Evolutionary conservation across 37 sponge, comb jelly and placozoan genomes (phyloP).

Genomic region (Amphimedon queenslandica): DNA sequence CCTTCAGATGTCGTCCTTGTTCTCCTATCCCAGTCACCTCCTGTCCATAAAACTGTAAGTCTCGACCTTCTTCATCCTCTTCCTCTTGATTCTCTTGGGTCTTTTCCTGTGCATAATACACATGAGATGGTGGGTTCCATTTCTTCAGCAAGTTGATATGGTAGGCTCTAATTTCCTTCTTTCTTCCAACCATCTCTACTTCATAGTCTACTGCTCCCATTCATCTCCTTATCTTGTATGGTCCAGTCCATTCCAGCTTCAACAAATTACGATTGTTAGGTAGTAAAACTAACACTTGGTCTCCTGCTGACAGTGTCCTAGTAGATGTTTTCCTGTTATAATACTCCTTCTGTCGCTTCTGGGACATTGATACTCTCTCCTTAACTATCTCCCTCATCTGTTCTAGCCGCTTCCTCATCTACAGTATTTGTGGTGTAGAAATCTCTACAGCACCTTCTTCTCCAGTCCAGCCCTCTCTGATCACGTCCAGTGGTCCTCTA

Average conservation of each 20-base stretch:
- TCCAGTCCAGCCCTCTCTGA: constrained; percentile 11
- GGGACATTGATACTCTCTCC: background rate
- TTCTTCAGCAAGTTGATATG: constrained; percentile 27
- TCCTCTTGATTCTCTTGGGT: no score
- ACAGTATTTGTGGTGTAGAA: background rate
- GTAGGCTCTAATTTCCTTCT: background rate
- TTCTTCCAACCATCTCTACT: constrained; percentile 1
- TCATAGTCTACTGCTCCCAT: constrained; percentile 40
- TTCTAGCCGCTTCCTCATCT: background rate
- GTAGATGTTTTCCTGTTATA: background rate
- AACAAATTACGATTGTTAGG: background rate
- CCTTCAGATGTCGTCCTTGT: no score
- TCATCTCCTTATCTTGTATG: constrained; percentile 1
- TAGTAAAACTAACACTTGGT: constrained; percentile 10
- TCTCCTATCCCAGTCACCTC: no score
- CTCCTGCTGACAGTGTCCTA: background rate
- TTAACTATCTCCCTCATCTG: background rate
- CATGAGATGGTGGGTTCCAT: no score
- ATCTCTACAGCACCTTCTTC: background rate
- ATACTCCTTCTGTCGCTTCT: background rate
- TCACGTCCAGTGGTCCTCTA: constrained; percentile 10
- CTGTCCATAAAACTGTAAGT: no score
- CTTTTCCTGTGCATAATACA: no score
- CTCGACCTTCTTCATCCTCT: no score
- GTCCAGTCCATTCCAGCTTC: constrained; percentile 18